A percentile compares a stretch with the other conserved stretches of the same genome.
Evolutionary conservation across 2,888 invertebrate genomes (phyloP).

Genomic region (Tribolium freemani): DNA sequence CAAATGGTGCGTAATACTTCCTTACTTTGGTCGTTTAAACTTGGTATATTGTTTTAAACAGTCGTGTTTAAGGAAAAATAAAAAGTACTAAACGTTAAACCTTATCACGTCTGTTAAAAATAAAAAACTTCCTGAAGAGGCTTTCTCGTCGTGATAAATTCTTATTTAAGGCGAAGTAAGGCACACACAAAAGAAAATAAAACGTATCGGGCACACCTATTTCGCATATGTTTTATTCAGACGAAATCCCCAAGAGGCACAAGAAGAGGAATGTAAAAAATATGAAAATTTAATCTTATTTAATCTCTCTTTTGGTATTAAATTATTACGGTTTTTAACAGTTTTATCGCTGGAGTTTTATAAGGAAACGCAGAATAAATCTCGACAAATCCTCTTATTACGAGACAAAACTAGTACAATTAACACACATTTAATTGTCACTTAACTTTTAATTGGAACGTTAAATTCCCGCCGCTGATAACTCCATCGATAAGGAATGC

Average conservation of each 20-base stretch:
- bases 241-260: slow-evolving; percentile 27
- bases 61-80: slow-evolving; percentile 41
- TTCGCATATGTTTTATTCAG: slow-evolving; percentile 53
- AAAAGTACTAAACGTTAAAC: slow-evolving; percentile 45
- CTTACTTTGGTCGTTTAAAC: slow-evolving; percentile 34
- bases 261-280: slow-evolving; percentile 44
- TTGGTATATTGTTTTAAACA: slow-evolving; percentile 43
- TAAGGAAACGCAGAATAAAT: slow-evolving; percentile 16
- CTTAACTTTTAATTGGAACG: not conserved
- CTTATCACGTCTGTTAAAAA: slow-evolving; percentile 50
- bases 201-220: slow-evolving; percentile 50
- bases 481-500: slow-evolving; percentile 17
- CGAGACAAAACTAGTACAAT: slow-evolving; percentile 17
- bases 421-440: slow-evolving; percentile 31
- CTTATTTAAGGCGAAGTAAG: slow-evolving; percentile 45
- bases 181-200: slow-evolving; percentile 48
- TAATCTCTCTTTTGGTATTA: slow-evolving; percentile 50
- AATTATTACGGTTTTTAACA: slow-evolving; percentile 36
- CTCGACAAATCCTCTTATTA: not conserved
- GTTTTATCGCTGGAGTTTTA: no score
- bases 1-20: slow-evolving; percentile 49
- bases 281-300: slow-evolving; percentile 53
- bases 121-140: slow-evolving; percentile 41
- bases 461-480: slow-evolving; percentile 1
- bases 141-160: slow-evolving; percentile 50